Evolutionary conservation across 2,113 vertebrate species (phyloP).

Genomic region (Labrus mixtus): DNA sequence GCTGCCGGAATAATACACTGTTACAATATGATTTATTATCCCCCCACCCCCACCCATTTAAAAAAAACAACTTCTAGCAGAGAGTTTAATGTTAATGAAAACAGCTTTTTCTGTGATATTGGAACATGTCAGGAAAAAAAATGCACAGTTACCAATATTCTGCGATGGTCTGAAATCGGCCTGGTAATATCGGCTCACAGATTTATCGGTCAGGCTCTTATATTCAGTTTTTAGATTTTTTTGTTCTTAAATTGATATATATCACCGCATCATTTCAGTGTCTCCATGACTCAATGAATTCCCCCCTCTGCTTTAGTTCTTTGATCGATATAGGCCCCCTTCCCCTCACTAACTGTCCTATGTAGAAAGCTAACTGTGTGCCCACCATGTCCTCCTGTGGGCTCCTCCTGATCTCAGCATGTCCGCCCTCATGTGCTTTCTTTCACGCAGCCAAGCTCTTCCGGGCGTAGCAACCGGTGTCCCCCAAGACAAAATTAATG

Average conservation of each 20-base stretch:
- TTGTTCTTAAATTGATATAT: neutral
- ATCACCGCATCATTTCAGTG: neutral
- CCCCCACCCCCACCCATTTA: too few relatives aligned
- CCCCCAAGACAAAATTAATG: conserved; percentile 87
- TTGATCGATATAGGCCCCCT: neutral
- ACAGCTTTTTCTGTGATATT: too few relatives aligned
- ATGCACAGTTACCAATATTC: too few relatives aligned
- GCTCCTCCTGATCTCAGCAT: conserved; percentile 67
- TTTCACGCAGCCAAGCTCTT: conserved; percentile 83
- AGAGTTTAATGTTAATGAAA: too few relatives aligned
- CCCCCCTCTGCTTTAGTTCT: neutral
- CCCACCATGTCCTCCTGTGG: conserved; percentile 41
- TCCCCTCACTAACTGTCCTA: conserved; percentile 3
- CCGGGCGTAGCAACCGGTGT: conserved; percentile 75
- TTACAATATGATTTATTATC: too few relatives aligned
- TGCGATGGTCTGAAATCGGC: too few relatives aligned
- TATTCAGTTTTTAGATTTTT: neutral
- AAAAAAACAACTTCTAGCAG: too few relatives aligned
- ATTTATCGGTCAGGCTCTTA: neutral
- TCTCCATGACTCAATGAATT: neutral
- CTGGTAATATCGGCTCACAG: neutral
- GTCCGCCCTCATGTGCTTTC: conserved; percentile 77
- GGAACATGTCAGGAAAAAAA: too few relatives aligned
- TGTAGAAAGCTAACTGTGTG: conserved; percentile 24
- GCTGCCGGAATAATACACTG: too few relatives aligned